Base-by-base conservation (phyloP, 2,113 vertebrate genomes). In the Malurus cyaneus region DNA sequence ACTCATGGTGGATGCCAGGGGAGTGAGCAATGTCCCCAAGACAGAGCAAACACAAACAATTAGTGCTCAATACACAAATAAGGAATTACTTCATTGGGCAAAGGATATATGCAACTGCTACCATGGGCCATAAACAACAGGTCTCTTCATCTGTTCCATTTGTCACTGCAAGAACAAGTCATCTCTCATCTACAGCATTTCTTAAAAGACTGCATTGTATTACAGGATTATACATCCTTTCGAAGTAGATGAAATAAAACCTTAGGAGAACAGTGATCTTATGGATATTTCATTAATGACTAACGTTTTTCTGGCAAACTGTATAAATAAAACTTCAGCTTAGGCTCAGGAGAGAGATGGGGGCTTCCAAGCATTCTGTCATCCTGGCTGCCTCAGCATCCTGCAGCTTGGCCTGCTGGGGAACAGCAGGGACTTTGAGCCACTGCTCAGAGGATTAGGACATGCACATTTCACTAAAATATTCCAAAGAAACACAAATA, bases 101-200 rank as follows among this genome's bases (percentile, higher is more conserved):
- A 91, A 88, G 67, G 74, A 87, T 61, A 24, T 62, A 72, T 83
- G 78, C 46, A 91, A 92, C 56, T 56, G 86, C 65, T 65, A 80
- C 14, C 8, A 71, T 0, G 21, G 34, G 83, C 14, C 4, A 91
- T 46, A 86, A 90, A 95, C 81, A 97, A 87, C 82, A 80, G 60
- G 57, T 87, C 94, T 70, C 83, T 91, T 96, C 66, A 92, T 86
- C 80, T 91, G 56, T 89, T 94, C 83, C 80, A 84, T 94, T 94
- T 16, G 6, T 94, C 86, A 81, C 62, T 64, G 76, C 66, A 84
- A 88, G 77, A 86, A n/a, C 34, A 93, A 65, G 64, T 62, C 69
- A 46, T 80, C 52, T 56, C 82, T 54, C 50, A 89, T 71, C 72
- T 74, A 66, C 70, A 91, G 42, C 23, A 4, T 46, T 93, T 87